Conservation (phyloP, 2,888 invertebrate species). For the Hylaea fasciaria region DNA sequence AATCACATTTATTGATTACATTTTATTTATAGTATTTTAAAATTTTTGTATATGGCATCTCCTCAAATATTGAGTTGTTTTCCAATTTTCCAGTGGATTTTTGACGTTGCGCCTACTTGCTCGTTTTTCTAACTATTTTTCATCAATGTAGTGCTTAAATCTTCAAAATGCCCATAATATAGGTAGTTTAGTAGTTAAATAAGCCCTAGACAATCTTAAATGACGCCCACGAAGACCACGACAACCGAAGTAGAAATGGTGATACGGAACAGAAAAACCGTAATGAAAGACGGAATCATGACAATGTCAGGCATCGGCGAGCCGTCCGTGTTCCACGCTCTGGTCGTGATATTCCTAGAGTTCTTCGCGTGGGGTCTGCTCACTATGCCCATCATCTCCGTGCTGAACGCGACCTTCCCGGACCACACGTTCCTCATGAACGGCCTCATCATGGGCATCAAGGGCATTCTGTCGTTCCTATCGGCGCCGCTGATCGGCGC, state of each 20-base stretch:
- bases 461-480: slow-evolving; percentile 98
- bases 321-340: slow-evolving; percentile 98
- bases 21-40: not conserved
- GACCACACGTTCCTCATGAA: slow-evolving; percentile 99
- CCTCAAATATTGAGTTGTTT: slow-evolving; percentile 77
- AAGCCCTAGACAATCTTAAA: slow-evolving; percentile 73
- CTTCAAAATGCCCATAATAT: slow-evolving; percentile 76
- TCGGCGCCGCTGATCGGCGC: slow-evolving; percentile 99
- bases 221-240: slow-evolving; percentile 91
- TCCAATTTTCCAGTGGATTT: slow-evolving; percentile 79
- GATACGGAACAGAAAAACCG: slow-evolving; percentile 93
- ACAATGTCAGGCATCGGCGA: slow-evolving; percentile 95
- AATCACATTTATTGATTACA: too few relatives aligned
- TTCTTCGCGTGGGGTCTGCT: slow-evolving; percentile 99
- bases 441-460: slow-evolving; percentile 99
- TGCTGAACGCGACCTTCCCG: slow-evolving; percentile 98
- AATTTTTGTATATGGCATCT: slow-evolving; percentile 49
- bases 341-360: slow-evolving; percentile 99
- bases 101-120: slow-evolving; percentile 78
- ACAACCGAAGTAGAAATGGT: slow-evolving; percentile 95
- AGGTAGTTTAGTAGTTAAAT: slow-evolving; percentile 74
- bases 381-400: slow-evolving; percentile 98
- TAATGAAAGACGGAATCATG: slow-evolving; percentile 95
- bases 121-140: slow-evolving; percentile 65
- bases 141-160: slow-evolving; percentile 77